phyloP scores from a whole-genome alignment of 2,797 vertebrate species.

The Salarias fasciatus region DNA sequence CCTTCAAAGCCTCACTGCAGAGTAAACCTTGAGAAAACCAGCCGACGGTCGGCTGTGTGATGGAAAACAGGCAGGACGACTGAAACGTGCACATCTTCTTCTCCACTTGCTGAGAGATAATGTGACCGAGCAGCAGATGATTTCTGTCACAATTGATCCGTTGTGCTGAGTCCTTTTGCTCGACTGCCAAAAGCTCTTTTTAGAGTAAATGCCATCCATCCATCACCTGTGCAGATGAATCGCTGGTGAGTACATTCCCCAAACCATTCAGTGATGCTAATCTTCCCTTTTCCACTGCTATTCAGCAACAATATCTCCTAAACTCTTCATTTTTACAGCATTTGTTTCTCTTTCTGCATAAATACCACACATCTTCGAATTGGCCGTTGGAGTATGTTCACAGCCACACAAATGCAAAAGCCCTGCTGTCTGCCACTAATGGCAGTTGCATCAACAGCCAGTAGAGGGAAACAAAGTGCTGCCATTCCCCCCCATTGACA shows the following conservation, averaged over 20 bases:
- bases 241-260: constrained; percentile 40
- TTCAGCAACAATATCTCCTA: constrained; percentile 1
- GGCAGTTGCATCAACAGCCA: constrained; percentile 58
- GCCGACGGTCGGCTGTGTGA: constrained; percentile 22
- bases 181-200: constrained; percentile 48
- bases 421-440: constrained; percentile 16
- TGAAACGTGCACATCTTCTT: constrained; percentile 33
- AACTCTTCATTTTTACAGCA: background rate
- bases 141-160: constrained; percentile 60
- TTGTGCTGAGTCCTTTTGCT: constrained; percentile 33
- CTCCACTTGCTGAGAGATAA: constrained; percentile 38
- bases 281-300: background rate
- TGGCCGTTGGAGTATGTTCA: background rate
- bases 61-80: constrained; percentile 29
- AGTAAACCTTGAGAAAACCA: constrained; percentile 54
- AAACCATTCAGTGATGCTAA: constrained; percentile 37
- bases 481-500: constrained; percentile 8
- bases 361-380: background rate
- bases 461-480: constrained; percentile 82
- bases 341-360: background rate
- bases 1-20: constrained; percentile 47
- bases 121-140: constrained; percentile 41
- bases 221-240: constrained; percentile 51
- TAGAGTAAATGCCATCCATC: constrained; percentile 42
- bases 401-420: constrained; percentile 21